Percentiles rank a stretch among this genome's conserved stretches.
These are phyloP conservation scores for Chironomus riparius DNA, from an alignment of 2,888 invertebrate genomes.

Conservation along the genomic window DNA sequence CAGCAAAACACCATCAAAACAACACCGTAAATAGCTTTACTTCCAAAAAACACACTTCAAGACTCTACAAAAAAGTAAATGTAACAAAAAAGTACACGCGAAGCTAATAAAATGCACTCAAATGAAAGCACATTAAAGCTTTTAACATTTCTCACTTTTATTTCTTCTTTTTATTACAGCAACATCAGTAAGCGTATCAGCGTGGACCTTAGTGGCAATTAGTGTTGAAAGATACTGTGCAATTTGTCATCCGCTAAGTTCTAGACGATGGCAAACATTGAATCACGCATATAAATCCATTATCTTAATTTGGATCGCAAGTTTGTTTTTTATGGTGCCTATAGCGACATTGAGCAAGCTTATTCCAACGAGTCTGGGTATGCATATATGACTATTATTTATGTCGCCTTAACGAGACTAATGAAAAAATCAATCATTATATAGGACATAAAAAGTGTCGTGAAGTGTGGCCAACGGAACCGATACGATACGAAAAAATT, in stretches of 20 bases:
- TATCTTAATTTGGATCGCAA: constrained; percentile 54
- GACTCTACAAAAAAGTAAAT: too few relatives aligned
- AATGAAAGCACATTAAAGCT: too few relatives aligned
- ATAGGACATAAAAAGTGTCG: constrained; percentile 53
- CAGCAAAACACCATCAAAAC: too few relatives aligned
- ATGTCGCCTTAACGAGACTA: background rate
- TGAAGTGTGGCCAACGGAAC: constrained; percentile 49
- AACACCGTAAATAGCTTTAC: too few relatives aligned
- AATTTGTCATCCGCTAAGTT: constrained; percentile 65
- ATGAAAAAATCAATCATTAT: background rate
- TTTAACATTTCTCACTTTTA: background rate
- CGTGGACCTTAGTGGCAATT: constrained; percentile 69
- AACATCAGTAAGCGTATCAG: constrained; percentile 64
- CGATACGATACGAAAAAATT: constrained; percentile 50
- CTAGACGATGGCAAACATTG: constrained; percentile 65
- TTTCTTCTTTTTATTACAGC: constrained; percentile 42
- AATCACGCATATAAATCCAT: constrained; percentile 66
- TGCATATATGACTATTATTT: constrained; percentile 28
- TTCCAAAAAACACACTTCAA: too few relatives aligned
- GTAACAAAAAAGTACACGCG: too few relatives aligned
- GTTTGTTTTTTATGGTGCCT: constrained; percentile 56
- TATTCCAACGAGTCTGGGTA: constrained; percentile 46
- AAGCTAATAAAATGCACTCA: too few relatives aligned
- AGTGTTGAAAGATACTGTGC: constrained; percentile 73
- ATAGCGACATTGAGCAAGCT: constrained; percentile 51